phyloP scores from a whole-genome alignment of 2,113 vertebrate species.

The Nasalis larvatus region DNA sequence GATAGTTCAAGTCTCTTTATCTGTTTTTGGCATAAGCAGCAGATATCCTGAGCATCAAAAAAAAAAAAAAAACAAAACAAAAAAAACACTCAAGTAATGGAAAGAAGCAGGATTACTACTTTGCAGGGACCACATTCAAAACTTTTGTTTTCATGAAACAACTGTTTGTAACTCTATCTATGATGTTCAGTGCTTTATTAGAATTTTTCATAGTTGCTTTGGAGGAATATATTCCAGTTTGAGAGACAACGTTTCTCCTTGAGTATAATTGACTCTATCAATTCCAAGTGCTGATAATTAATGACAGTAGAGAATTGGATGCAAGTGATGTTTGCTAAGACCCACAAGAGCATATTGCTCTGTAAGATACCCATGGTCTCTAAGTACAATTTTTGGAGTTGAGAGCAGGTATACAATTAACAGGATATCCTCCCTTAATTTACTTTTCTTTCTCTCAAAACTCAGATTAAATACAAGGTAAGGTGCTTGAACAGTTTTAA shows the following conservation, averaged over 20 bases:
- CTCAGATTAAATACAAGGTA: not conserved
- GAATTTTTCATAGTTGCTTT: constrained; percentile 1
- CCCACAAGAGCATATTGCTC: not conserved
- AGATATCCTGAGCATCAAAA: not conserved
- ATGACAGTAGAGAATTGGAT: not conserved
- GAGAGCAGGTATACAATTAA: not conserved
- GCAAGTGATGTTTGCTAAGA: not conserved
- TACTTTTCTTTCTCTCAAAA: not conserved
- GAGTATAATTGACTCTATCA: not conserved
- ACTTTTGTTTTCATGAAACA: not conserved
- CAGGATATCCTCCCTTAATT: not conserved
- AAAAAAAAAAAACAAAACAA: not conserved
- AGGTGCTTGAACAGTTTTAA: not conserved
- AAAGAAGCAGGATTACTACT: not conserved
- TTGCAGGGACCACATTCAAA: not conserved
- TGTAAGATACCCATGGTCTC: not conserved
- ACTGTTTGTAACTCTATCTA: not conserved
- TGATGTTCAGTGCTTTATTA: not conserved
- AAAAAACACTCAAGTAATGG: not conserved
- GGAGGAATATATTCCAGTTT: not conserved
- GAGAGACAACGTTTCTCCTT: not conserved
- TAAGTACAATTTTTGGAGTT: not conserved
- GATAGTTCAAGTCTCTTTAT: not conserved
- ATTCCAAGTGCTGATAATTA: constrained; percentile 24
- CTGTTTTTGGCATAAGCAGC: not conserved